phyloP scores from a whole-genome alignment of 2,113 vertebrate genomes.

The Rissa tridactyla region DNA sequence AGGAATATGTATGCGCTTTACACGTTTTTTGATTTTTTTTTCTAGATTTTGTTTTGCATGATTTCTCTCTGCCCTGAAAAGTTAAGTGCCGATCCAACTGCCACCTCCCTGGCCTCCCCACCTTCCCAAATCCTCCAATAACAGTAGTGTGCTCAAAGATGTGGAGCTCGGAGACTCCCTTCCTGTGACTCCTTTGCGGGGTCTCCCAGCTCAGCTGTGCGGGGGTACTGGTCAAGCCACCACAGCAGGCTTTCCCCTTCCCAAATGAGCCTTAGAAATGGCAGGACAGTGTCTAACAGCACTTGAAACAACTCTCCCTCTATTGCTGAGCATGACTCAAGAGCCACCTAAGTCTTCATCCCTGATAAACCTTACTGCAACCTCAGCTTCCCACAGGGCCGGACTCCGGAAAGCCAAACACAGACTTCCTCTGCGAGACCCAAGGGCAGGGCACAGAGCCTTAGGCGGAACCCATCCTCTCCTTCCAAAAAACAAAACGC shows the following conservation, averaged over 20 bases:
- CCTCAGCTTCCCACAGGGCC: background rate
- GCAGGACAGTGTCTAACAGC: background rate
- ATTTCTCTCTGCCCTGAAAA: background rate
- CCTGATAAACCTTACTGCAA: background rate
- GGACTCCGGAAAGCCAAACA: background rate
- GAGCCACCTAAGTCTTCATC: background rate
- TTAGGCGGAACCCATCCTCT: background rate
- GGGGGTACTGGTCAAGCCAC: background rate
- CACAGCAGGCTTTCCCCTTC: background rate
- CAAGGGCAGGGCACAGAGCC: background rate
- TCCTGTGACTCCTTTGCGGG: background rate
- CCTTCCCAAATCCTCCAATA: background rate
- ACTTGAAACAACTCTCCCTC: background rate
- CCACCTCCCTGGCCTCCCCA: background rate
- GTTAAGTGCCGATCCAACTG: background rate
- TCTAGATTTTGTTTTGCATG: background rate
- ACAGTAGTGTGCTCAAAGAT: accelerated
- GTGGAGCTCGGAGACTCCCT: background rate
- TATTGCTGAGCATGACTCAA: background rate
- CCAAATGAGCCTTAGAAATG: background rate
- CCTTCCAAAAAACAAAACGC: background rate
- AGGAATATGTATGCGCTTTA: background rate
- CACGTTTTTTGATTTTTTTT: background rate
- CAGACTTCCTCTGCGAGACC: background rate
- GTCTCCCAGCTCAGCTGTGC: background rate